phyloP scores from a whole-genome alignment of 2,113 vertebrate species.

The Planiliza haematocheilus region DNA sequence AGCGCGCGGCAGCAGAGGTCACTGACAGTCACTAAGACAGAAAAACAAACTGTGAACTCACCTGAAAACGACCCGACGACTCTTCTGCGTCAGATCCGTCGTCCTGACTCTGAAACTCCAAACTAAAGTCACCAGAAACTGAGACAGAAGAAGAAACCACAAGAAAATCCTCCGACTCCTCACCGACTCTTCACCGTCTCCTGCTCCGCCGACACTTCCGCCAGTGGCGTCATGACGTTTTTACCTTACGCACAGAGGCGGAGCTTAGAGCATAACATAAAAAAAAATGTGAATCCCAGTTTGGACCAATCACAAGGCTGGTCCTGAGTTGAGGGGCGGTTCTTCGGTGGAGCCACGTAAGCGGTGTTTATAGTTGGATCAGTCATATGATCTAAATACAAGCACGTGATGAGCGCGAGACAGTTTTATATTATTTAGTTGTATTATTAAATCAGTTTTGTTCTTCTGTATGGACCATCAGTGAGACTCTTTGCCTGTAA shows the following conservation, averaged over 20 bases:
- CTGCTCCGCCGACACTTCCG: conserved; percentile 14
- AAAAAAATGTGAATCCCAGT: not conserved
- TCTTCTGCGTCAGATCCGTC: not conserved
- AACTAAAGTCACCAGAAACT: rapidly evolving
- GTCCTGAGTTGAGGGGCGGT: not conserved
- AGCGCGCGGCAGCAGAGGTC: conserved; percentile 56
- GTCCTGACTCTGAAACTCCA: not conserved
- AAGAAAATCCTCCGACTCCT: not conserved
- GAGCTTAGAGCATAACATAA: not conserved
- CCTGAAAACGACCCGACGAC: conserved; percentile 4
- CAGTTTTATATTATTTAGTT: too few species aligned
- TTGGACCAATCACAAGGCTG: conserved; percentile 38
- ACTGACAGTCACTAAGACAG: not conserved
- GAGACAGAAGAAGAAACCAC: not conserved
- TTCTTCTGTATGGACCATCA: too few species aligned
- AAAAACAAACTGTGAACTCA: not conserved
- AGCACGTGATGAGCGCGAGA: too few species aligned
- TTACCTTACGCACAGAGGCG: rapidly evolving
- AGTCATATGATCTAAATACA: conserved; percentile 12
- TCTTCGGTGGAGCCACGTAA: conserved; percentile 36
- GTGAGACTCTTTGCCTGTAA: too few species aligned
- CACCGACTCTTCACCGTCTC: not conserved
- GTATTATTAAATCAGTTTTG: too few species aligned
- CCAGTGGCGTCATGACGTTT: conserved; percentile 36
- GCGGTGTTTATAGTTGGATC: not conserved